phyloP scores from a whole-genome alignment of 2,888 invertebrate genomes.

The Lapara coniferarum region DNA sequence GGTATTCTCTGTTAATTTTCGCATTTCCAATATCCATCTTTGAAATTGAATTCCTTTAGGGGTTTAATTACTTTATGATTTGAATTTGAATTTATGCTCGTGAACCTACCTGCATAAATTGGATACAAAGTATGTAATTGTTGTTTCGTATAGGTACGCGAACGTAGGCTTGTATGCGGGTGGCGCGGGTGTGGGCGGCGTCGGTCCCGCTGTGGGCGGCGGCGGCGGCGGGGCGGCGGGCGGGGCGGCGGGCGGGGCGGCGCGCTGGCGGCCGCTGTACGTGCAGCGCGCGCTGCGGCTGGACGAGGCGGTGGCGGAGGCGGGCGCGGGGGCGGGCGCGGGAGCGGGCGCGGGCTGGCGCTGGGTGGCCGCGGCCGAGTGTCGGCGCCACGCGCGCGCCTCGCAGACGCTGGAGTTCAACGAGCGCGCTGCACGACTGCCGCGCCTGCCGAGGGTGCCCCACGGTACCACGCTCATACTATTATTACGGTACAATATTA shows the following conservation, averaged over 20 bases:
- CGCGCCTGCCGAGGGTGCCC: constrained; percentile 24
- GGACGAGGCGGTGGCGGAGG: constrained; percentile 39
- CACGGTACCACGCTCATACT: not conserved
- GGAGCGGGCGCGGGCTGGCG: constrained; percentile 41
- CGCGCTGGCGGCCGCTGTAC: constrained; percentile 40
- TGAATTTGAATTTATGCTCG: too few species aligned
- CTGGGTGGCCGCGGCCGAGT: constrained; percentile 44
- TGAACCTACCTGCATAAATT: not conserved
- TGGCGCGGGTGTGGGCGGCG: constrained; percentile 34
- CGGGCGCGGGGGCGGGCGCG: constrained; percentile 26
- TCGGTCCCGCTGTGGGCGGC: constrained; percentile 42
- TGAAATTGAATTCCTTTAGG: too few species aligned
- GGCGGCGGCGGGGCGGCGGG: constrained; percentile 44
- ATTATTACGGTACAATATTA: too few species aligned
- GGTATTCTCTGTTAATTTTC: too few species aligned
- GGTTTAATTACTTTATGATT: too few species aligned
- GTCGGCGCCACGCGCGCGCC: constrained; percentile 49
- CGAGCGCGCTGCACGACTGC: constrained; percentile 47
- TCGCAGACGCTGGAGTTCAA: constrained; percentile 70
- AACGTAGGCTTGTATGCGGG: constrained; percentile 43
- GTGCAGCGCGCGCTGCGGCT: constrained; percentile 40
- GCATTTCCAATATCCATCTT: too few species aligned
- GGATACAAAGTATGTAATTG: not conserved
- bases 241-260: constrained; percentile 42
- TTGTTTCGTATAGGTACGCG: constrained; percentile 41